These are phyloP conservation scores for Loxodonta africana DNA, from an alignment of 2,113 vertebrate species.

Conservation along the genomic window DNA sequence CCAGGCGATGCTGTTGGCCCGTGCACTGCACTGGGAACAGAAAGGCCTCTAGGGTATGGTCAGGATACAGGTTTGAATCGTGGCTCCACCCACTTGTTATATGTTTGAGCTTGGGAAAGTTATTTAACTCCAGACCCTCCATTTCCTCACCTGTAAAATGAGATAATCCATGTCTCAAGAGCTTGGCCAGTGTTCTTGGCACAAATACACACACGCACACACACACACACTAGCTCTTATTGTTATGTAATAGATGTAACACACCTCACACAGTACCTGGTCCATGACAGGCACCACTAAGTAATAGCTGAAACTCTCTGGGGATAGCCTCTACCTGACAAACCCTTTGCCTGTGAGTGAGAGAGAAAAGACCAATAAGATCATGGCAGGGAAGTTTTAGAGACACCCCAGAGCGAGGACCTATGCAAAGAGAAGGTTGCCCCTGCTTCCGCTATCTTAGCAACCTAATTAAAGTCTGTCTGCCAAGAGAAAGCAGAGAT, in stretches of 20 bases:
- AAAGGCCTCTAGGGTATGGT: background rate
- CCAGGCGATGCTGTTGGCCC: background rate
- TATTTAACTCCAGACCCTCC: background rate
- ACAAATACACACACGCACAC: background rate
- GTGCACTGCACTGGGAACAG: background rate
- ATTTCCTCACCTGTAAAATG: background rate
- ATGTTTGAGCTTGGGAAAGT: background rate
- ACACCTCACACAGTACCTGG: too few species aligned
- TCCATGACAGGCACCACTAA: background rate
- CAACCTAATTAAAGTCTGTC: slow-evolving; percentile 76
- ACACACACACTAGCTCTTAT: background rate
- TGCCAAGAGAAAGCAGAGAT: slow-evolving; percentile 59
- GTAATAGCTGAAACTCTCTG: background rate
- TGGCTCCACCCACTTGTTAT: background rate
- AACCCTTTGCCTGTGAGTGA: background rate
- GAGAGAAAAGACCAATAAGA: background rate
- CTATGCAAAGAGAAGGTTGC: background rate
- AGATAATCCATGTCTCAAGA: background rate
- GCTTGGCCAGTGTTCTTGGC: background rate
- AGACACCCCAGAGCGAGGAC: background rate
- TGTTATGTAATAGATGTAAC: background rate
- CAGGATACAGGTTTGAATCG: background rate
- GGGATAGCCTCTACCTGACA: background rate
- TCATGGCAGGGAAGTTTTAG: background rate
- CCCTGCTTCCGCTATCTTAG: slow-evolving; percentile 64